phyloP scores from a whole-genome alignment of 2,888 invertebrate genomes.

The Acholoe squamosa region DNA sequence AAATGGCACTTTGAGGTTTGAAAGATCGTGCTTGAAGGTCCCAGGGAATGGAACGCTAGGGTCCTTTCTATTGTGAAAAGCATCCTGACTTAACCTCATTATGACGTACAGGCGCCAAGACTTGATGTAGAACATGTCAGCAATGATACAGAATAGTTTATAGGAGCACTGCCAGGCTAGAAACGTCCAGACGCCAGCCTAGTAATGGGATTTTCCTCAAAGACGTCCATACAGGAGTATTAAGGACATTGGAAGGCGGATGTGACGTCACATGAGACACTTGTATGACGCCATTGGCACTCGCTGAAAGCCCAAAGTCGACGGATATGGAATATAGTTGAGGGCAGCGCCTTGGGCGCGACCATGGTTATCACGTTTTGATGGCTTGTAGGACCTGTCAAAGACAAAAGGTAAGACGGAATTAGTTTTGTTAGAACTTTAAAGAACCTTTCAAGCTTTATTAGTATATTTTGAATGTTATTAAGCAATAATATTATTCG shows the following conservation, averaged over 20 bases:
- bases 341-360: neutral
- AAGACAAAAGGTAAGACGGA: neutral
- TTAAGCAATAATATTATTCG: too few species aligned
- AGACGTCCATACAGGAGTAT: neutral
- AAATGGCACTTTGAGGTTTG: too few species aligned
- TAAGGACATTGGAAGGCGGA: slow-evolving; percentile 38
- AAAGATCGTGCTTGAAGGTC: too few species aligned
- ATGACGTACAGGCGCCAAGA: neutral
- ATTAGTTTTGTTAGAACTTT: neutral
- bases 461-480: too few species aligned
- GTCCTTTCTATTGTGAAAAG: too few species aligned
- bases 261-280: slow-evolving; percentile 31
- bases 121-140: neutral
- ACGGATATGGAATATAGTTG: slow-evolving; percentile 55
- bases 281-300: slow-evolving; percentile 45
- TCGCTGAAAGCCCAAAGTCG: slow-evolving; percentile 56
- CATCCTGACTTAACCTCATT: neutral
- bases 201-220: neutral
- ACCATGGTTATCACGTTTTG: neutral
- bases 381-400: neutral
- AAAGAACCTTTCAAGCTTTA: too few species aligned
- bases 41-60: too few species aligned
- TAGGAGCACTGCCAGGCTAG: neutral
- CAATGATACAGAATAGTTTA: too few species aligned
- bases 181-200: slow-evolving; percentile 4